Base-by-base conservation (phyloP, 2,113 vertebrate genomes). In the Hippoglossus stenolepis region DNA sequence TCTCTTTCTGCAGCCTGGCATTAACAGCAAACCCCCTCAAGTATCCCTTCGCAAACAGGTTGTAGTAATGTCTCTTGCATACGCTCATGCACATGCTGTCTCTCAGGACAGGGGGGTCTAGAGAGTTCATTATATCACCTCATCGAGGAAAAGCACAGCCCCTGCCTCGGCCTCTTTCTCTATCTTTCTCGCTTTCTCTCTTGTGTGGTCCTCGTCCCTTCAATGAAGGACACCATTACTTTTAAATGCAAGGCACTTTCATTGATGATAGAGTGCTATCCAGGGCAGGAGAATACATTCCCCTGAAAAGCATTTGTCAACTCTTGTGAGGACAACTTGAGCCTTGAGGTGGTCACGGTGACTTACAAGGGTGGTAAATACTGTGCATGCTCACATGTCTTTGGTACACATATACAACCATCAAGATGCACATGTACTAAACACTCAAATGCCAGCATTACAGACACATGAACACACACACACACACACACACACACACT, bases 271-370 rank as follows among this genome's bases (percentile, higher is more conserved):
- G 45, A 24, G 11, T 64, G 64, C 49, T 65, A 85, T 86, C 67
- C 57, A 70, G 73, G 74, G 53, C 73, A 77, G 43, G 53, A 83
- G 87, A 82, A 64, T 64, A 28, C 24, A 70, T 76, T 72, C 81
- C 80, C 62, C 72, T 45, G 74, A 72, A 75, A 78, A 77, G 71
- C 68, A 85, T 81, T 75, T 84, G 65, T 79, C 80, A 86, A 57
- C 69, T 75, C 76, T 54, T 69, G 71, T 43, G 81, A 84, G 69
- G 79, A 89, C 81, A 87, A 82, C 64, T 86, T 86, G 66, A 87
- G 78, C 77, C 49, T n/a, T 24, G 73, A 77, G 57, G 68, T 76
- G 71, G 35, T 75, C 71, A 58, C 35, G 53, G 58, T 60, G 65
- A 77, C 76, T 53, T 43, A 70, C 45, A 65, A 17, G 63, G 68